These are phyloP conservation scores for Marcusenius ussheri DNA, from an alignment of 2,113 vertebrate genomes.

Conservation along the genomic window DNA sequence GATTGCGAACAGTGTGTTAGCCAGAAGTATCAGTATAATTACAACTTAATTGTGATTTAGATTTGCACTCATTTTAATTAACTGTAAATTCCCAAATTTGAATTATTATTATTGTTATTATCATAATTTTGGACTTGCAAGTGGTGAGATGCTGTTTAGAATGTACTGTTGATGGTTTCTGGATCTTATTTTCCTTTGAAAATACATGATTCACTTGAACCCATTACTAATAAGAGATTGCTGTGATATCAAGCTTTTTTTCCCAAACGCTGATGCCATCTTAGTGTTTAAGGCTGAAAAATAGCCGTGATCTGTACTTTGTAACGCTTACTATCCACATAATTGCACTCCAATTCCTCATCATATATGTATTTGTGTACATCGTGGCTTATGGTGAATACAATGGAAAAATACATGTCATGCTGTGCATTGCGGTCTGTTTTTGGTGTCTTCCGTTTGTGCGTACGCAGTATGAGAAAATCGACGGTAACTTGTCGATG, in stretches of 20 bases:
- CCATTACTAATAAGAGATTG: neutral
- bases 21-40: neutral
- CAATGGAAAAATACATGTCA: conserved; percentile 7
- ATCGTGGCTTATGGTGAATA: conserved; percentile 7
- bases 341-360: neutral
- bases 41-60: neutral
- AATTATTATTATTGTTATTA: neutral
- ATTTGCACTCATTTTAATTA: neutral
- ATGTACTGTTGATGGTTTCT: neutral
- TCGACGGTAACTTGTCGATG: neutral
- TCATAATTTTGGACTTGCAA: neutral
- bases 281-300: neutral
- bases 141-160: neutral
- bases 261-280: neutral
- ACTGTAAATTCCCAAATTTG: neutral
- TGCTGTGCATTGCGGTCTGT: neutral
- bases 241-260: neutral
- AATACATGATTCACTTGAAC: neutral
- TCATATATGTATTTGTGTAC: neutral
- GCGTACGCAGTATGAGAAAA: neutral
- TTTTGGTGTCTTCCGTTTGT: neutral
- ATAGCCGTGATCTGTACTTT: neutral
- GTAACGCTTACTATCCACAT: neutral
- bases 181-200: neutral
- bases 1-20: neutral